These are phyloP conservation scores for Neoascia interrupta DNA, from an alignment of 2,888 invertebrate species.

Conservation along the genomic window DNA sequence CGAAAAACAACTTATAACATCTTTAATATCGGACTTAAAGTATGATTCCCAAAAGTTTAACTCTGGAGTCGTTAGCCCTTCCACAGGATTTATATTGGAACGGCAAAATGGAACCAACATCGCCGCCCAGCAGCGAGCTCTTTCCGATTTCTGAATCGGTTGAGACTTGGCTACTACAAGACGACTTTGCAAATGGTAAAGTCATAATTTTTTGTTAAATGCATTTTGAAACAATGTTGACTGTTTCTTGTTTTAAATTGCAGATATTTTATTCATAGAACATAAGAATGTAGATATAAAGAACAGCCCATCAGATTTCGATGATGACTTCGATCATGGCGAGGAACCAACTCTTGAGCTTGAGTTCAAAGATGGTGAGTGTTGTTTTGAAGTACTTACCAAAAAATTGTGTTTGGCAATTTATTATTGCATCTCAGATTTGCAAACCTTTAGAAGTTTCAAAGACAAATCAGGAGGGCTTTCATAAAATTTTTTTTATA, in stretches of 20 bases:
- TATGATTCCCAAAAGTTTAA: constrained; percentile 68
- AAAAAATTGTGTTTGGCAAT: no score
- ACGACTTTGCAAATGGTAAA: constrained; percentile 78
- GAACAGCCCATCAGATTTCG: constrained; percentile 67
- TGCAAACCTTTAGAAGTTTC: no score
- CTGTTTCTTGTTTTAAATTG: not conserved
- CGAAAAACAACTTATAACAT: constrained; percentile 55
- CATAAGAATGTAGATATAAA: constrained; percentile 72
- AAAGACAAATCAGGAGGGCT: no score
- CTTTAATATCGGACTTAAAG: constrained; percentile 64
- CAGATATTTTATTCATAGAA: constrained; percentile 74
- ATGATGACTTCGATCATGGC: constrained; percentile 71
- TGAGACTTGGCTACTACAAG: constrained; percentile 73
- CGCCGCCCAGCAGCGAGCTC: constrained; percentile 77
- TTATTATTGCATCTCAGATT: no score
- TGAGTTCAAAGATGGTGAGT: constrained; percentile 75
- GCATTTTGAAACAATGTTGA: not conserved
- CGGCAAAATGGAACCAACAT: constrained; percentile 78
- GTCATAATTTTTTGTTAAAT: not conserved
- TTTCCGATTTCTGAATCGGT: constrained; percentile 74
- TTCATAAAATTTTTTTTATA: no score
- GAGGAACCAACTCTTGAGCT: constrained; percentile 76
- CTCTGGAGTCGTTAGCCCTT: constrained; percentile 78
- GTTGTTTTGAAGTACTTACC: not conserved
- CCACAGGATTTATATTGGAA: constrained; percentile 78